phyloP scores from a whole-genome alignment of 2,113 vertebrate genomes.

The pig (Sus scrofa) region DNA sequence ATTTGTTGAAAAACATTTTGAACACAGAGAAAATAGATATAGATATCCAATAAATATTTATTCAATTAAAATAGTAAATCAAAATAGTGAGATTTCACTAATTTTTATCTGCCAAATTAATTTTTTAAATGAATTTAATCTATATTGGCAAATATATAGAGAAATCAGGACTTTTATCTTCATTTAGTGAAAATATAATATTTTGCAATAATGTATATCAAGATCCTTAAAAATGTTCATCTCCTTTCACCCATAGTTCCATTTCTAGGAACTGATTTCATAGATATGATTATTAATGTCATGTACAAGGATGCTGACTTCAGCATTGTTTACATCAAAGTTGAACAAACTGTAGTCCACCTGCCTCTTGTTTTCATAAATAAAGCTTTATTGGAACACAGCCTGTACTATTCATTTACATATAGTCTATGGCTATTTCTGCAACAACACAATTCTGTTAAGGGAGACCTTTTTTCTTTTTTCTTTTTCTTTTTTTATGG shows the following conservation, averaged over 20 bases:
- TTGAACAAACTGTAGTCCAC: neutral
- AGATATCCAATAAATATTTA: slow-evolving; percentile 15
- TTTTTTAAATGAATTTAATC: neutral
- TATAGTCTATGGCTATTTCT: neutral
- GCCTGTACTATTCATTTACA: neutral
- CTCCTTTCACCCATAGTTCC: neutral
- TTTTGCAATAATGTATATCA: neutral
- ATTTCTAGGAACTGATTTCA: neutral
- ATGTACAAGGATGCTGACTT: neutral
- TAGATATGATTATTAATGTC: neutral
- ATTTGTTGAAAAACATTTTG: neutral
- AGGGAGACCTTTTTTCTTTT: too few species aligned
- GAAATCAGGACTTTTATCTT: neutral
- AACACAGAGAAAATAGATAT: slow-evolving; percentile 23
- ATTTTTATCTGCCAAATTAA: slow-evolving; percentile 36
- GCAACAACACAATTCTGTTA: neutral
- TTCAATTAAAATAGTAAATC: slow-evolving; percentile 31
- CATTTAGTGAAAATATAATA: neutral
- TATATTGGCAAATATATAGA: neutral
- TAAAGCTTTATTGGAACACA: neutral
- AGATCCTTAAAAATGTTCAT: neutral
- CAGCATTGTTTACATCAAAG: neutral
- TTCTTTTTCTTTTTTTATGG: too few species aligned
- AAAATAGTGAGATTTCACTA: slow-evolving; percentile 5
- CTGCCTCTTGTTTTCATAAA: neutral